Percentiles rank a stretch among this genome's conserved stretches.
Conservation (phyloP, 2,113 vertebrate species). For the Natator depressus region DNA sequence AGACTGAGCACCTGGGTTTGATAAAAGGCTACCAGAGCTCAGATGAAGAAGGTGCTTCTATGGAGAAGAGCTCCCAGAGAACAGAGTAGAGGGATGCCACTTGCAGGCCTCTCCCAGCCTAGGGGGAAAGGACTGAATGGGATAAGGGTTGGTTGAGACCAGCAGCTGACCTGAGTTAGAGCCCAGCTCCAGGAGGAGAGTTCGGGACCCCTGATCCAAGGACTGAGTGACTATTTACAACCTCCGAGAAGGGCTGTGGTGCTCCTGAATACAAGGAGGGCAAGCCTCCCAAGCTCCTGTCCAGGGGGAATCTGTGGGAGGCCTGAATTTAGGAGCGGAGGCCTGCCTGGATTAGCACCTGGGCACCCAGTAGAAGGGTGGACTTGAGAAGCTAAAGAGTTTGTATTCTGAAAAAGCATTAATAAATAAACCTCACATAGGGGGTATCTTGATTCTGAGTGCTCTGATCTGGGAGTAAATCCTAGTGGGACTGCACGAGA, state of each 20-base stretch:
- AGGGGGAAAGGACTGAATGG: neutral
- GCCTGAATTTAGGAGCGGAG: neutral
- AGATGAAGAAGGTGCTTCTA: neutral
- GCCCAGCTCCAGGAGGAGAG: neutral
- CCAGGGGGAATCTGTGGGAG: neutral
- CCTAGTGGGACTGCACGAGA: neutral
- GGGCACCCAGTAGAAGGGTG: neutral
- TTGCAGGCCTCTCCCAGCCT: neutral
- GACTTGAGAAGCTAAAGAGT: neutral
- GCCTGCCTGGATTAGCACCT: neutral
- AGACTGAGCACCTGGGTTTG: neutral
- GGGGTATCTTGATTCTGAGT: neutral
- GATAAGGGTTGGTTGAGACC: neutral
- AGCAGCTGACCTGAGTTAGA: neutral
- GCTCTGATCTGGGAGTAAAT: neutral
- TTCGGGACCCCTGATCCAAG: neutral
- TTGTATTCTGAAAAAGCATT: neutral
- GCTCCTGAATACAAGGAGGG: neutral
- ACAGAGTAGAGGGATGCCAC: neutral
- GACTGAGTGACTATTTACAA: neutral
- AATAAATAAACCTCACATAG: neutral
- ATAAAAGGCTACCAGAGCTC: neutral
- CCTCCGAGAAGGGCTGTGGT: neutral
- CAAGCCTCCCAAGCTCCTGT: neutral
- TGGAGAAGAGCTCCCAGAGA: neutral